A percentile compares a stretch with the other conserved stretches of the same genome.
phyloP scores from a whole-genome alignment of 2,797 vertebrate genomes.

The Sardinella longiceps region DNA sequence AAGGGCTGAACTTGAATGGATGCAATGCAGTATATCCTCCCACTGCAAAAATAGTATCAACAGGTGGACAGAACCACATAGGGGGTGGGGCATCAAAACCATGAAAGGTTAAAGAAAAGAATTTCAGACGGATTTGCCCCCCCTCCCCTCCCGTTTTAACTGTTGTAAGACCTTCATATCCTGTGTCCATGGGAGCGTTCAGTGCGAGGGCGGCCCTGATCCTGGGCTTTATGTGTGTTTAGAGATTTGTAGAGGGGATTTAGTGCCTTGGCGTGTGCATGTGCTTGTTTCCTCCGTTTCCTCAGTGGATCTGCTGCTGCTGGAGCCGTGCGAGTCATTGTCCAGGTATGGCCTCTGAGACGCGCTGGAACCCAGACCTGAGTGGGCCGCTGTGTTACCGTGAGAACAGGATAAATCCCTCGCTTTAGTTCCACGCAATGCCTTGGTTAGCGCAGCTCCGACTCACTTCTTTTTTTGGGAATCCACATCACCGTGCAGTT shows the following conservation, averaged over 20 bases:
- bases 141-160: slow-evolving; percentile 42
- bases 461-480: background rate
- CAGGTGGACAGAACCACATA: background rate
- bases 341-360: slow-evolving; percentile 41
- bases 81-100: background rate
- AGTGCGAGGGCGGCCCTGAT: slow-evolving; percentile 72
- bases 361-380: background rate
- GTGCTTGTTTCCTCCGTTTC: slow-evolving; percentile 41
- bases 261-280: slow-evolving; percentile 68
- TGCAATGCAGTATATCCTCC: background rate
- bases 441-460: background rate
- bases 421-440: background rate
- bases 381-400: background rate
- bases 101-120: background rate
- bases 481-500: slow-evolving; percentile 17
- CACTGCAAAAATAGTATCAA: background rate
- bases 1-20: slow-evolving; percentile 29
- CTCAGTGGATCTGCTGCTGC: background rate
- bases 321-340: slow-evolving; percentile 46
- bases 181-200: slow-evolving; percentile 58
- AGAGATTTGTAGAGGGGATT: slow-evolving; percentile 78
- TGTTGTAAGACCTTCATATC: slow-evolving; percentile 68
- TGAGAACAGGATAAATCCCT: background rate
- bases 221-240: slow-evolving; percentile 71
- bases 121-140: background rate